Conservation (phyloP, 2,797 vertebrate species). For the Myotis vivesi region DNA sequence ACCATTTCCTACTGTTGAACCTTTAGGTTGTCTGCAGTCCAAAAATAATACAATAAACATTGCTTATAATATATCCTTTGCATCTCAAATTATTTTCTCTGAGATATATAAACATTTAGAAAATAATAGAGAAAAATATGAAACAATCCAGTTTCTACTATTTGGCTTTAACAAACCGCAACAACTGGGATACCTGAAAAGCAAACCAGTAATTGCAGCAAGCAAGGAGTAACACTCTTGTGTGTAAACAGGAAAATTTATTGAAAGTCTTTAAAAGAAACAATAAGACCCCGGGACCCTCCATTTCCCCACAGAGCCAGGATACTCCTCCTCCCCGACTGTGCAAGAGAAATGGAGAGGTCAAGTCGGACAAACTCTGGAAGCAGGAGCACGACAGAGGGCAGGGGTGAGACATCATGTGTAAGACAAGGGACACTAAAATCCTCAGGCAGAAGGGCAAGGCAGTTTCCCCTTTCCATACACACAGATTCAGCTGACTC, state of each 20-base stretch:
- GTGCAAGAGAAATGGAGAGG: not conserved
- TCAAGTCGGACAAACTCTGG: not conserved
- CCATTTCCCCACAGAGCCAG: not conserved
- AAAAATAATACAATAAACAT: not conserved
- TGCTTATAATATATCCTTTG: not conserved
- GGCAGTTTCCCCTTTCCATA: not conserved
- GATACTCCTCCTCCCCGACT: not conserved
- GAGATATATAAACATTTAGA: not conserved
- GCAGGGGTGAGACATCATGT: not conserved
- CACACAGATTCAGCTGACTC: not conserved
- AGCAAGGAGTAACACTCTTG: not conserved
- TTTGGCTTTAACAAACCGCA: not conserved
- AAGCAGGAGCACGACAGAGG: not conserved
- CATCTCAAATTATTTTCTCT: constrained; percentile 7
- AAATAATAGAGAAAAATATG: not conserved
- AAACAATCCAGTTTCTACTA: not conserved
- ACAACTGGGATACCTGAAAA: not conserved
- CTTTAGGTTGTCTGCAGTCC: not conserved
- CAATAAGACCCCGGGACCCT: not conserved
- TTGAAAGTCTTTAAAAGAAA: constrained; percentile 13
- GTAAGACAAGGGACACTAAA: not conserved
- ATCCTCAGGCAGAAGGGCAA: not conserved
- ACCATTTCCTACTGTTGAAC: not conserved
- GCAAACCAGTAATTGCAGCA: not conserved
- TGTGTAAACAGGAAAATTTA: not conserved